Evolutionary conservation across 2,888 invertebrate species (phyloP).

Genomic region (Timandra comae): DNA sequence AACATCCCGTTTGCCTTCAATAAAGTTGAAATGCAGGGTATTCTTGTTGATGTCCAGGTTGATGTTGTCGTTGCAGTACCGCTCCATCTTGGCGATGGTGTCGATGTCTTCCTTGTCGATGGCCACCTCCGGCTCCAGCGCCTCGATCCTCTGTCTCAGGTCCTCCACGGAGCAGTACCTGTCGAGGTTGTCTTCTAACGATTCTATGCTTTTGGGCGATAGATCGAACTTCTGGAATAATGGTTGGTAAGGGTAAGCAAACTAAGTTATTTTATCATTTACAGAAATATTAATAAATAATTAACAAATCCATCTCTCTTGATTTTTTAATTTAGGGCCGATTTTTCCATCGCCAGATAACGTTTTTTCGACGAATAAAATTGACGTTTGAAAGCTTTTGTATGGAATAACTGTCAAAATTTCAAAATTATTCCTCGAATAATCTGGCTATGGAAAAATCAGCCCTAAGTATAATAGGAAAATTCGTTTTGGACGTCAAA

Average conservation of each 20-base stretch:
- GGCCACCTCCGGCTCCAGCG: conserved; percentile 60
- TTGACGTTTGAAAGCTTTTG: too few relatives aligned
- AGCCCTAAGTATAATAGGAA: too few relatives aligned
- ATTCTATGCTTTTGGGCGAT: conserved; percentile 66
- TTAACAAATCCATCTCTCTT: too few relatives aligned
- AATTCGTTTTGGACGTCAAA: too few relatives aligned
- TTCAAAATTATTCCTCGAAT: too few relatives aligned
- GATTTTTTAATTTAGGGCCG: too few relatives aligned
- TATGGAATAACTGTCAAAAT: too few relatives aligned
- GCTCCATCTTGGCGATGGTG: conserved; percentile 21
- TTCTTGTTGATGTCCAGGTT: conserved; percentile 59
- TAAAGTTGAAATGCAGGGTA: conserved; percentile 66
- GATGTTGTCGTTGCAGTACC: conserved; percentile 41
- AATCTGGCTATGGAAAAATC: too few relatives aligned
- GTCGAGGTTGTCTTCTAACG: conserved; percentile 77
- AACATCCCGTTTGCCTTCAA: conserved; percentile 66
- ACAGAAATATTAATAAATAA: not conserved
- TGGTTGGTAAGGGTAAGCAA: not conserved
- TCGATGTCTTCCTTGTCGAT: conserved; percentile 34
- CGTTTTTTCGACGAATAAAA: too few relatives aligned
- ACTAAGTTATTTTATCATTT: not conserved
- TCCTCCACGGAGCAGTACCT: conserved; percentile 83
- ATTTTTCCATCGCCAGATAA: too few relatives aligned
- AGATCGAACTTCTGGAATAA: conserved; percentile 63
- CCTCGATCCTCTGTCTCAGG: conserved; percentile 73